These are phyloP conservation scores for Mionectes olivaceus DNA, from an alignment of 2,797 vertebrate species.

Conservation along the genomic window DNA sequence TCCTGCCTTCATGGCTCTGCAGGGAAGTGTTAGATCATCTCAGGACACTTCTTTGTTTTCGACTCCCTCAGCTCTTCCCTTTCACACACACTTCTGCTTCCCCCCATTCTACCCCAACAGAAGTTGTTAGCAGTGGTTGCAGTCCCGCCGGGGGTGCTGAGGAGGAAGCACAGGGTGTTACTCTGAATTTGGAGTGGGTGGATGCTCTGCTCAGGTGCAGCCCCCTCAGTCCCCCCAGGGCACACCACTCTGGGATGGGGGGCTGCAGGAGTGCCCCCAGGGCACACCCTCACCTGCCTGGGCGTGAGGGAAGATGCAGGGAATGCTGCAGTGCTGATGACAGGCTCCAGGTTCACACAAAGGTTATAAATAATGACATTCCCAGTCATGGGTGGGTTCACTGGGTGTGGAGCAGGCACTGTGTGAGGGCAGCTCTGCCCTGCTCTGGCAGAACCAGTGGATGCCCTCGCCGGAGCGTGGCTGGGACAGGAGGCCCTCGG, in stretches of 20 bases:
- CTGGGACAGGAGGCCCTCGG: fast-evolving
- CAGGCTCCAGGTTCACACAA: not conserved
- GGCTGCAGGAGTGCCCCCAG: not conserved
- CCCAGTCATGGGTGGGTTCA: fast-evolving
- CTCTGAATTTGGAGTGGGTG: fast-evolving
- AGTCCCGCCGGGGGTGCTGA: fast-evolving
- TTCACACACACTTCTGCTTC: not conserved
- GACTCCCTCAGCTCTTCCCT: not conserved
- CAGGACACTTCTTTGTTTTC: not conserved
- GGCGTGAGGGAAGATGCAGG: fast-evolving
- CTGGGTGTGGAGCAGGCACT: not conserved
- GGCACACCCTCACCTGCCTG: not conserved
- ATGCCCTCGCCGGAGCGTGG: fast-evolving
- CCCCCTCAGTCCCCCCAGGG: not conserved
- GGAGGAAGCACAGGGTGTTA: fast-evolving
- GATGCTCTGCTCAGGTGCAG: not conserved
- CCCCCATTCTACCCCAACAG: not conserved
- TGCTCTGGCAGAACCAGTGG: not conserved
- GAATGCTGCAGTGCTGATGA: fast-evolving
- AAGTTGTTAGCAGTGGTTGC: not conserved
- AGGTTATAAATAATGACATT: not conserved
- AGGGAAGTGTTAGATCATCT: not conserved
- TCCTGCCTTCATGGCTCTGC: not conserved
- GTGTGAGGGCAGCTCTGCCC: not conserved
- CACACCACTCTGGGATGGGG: fast-evolving